Evolutionary conservation across 2,888 invertebrate species (phyloP), one percentile per base, ranked within the genome.

Genomic region (Metacarcinus magister): DNA sequence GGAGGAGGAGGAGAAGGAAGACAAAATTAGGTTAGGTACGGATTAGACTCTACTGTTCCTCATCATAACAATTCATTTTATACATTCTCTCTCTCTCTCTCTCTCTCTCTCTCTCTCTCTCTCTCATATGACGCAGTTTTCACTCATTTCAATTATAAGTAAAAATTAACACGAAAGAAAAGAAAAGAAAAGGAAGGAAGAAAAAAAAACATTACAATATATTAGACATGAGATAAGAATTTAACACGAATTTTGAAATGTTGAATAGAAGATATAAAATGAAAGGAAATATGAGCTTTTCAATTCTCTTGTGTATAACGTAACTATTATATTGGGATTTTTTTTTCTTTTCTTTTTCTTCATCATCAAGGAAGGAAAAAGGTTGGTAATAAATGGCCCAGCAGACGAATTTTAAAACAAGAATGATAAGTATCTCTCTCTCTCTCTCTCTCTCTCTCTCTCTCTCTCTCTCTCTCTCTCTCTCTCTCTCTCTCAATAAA

Each of bases 31-130:
- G 82, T 82, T 82, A 82, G 82, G 82, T 82, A 82, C 82, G 82
- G 82, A 82, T 82, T 82, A 82, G 82, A 82, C 32, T 82, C 82
- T 75, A n/a, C 82, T 82, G 82, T 82, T 82, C 82, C 82, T 32
- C 82, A 82, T 82, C 32, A 82, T 82, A 82, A 82, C 82, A 82
- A 82, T 10, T 32, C 82, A 82, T 82, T 82, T 82, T 82, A 28
- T 7, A 32, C 82, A 32, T 32, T 28, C 82, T n/a, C 82, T 28
- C 82, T n/a, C 82, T 28, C 82, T 67, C 60, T 67, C 60, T 67
- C 60, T 67, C 60, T 23, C 23, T 67, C 60, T 67, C 60, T 67
- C 60, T 23, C 23, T 13, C 16, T 39, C 39, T 54, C 54, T 54
- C 54, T 54, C 54, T 13, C 16, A 54, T 54, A 5, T 3, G 5